Evolutionary conservation across 1,140 invertebrate species (phyloP).

Genomic region (Mamestra configurata): DNA sequence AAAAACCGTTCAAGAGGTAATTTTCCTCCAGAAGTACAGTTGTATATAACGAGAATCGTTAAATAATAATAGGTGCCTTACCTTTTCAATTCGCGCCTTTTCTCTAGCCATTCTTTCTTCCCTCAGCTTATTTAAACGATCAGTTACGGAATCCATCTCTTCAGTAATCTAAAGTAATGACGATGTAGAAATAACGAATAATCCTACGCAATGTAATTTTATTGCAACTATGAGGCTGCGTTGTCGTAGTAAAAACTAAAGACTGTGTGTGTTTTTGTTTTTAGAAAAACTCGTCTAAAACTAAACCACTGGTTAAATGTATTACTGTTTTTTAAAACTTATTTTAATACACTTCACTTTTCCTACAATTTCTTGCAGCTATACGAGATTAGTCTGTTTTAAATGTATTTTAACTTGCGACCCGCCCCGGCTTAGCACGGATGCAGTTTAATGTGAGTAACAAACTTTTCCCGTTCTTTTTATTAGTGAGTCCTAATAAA

Average conservation of each 20-base stretch:
- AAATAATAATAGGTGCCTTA: conserved; percentile 52
- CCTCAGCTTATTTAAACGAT: conserved; percentile 69
- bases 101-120: conserved; percentile 77
- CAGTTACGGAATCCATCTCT: conserved; percentile 65
- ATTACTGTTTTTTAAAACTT: background rate
- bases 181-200: background rate
- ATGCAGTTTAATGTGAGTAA: too few species aligned
- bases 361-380: conserved; percentile 20
- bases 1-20: too few species aligned
- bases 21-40: too few species aligned
- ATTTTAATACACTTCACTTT: background rate
- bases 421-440: too few species aligned
- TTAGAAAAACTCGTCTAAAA: background rate
- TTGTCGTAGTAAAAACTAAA: background rate
- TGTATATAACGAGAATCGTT: background rate
- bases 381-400: background rate
- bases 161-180: background rate
- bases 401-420: too few species aligned
- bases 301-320: background rate
- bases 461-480: too few species aligned
- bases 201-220: background rate
- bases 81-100: conserved; percentile 81
- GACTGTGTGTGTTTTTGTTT: background rate
- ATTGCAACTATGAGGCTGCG: background rate
- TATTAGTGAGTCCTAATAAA: too few species aligned